Evolutionary conservation across 2,888 invertebrate genomes (phyloP).

Genomic region (Tromatobia lineatoria): DNA sequence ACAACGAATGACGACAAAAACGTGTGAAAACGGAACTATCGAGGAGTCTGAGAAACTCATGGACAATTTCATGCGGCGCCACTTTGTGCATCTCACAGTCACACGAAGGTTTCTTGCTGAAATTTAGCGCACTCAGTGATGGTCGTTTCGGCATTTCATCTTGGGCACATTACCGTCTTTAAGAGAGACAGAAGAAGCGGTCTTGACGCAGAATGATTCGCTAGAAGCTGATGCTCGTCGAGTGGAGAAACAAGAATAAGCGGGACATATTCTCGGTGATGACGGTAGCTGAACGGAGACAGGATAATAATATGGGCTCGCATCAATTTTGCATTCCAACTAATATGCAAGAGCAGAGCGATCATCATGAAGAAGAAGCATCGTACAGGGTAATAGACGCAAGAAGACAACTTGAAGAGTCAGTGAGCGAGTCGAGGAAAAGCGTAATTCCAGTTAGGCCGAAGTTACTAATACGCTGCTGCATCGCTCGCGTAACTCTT

Average conservation of each 20-base stretch:
- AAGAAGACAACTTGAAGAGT: slow-evolving; percentile 46
- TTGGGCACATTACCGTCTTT: slow-evolving; percentile 18
- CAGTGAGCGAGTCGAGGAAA: slow-evolving; percentile 63
- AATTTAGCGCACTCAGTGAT: slow-evolving; percentile 15
- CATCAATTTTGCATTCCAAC: slow-evolving; percentile 62
- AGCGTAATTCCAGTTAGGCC: slow-evolving; percentile 64
- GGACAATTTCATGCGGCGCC: slow-evolving; percentile 19
- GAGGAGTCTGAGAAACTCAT: slow-evolving; percentile 7
- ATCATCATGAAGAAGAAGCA: slow-evolving; percentile 46
- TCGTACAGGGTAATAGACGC: slow-evolving; percentile 7
- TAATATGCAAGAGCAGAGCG: slow-evolving; percentile 58
- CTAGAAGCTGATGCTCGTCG: slow-evolving; percentile 32
- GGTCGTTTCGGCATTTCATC: slow-evolving; percentile 26
- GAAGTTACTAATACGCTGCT: slow-evolving; percentile 40
- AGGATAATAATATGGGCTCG: slow-evolving; percentile 51
- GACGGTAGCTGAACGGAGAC: slow-evolving; percentile 22
- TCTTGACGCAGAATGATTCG: slow-evolving; percentile 29
- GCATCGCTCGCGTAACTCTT: slow-evolving; percentile 53
- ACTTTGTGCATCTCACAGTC: not conserved
- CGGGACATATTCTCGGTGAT: not conserved
- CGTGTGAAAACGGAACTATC: slow-evolving; percentile 1
- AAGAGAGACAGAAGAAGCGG: not conserved
- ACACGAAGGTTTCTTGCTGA: slow-evolving; percentile 6
- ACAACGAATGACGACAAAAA: not conserved
- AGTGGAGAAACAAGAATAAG: slow-evolving; percentile 11